Evolutionary conservation across 2,888 invertebrate species (phyloP).

Genomic region (Eurois occulta): DNA sequence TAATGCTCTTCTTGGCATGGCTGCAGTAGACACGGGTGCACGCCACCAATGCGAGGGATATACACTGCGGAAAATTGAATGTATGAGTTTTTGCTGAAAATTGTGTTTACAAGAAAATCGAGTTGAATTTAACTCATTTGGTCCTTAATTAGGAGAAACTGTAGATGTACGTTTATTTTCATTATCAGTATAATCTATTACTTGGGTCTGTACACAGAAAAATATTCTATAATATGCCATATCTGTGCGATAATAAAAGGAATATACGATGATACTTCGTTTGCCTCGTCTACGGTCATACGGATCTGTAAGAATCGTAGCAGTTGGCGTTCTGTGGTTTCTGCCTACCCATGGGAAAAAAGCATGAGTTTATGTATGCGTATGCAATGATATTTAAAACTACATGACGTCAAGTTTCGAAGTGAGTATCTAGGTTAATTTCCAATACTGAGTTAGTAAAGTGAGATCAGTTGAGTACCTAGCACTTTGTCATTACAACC

Average conservation of each 20-base stretch:
- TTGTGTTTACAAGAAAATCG: background rate
- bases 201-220: background rate
- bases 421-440: background rate
- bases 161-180: background rate
- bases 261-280: background rate
- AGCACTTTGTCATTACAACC: slow-evolving; percentile 7
- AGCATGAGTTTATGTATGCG: background rate
- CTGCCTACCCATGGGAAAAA: background rate
- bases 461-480: background rate
- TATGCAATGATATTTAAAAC: background rate
- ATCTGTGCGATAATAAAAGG: background rate
- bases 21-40: background rate
- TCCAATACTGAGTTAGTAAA: background rate
- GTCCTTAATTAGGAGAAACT: background rate
- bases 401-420: background rate
- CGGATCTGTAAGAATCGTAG: background rate
- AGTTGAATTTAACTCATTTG: background rate
- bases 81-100: slow-evolving; percentile 1
- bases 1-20: background rate
- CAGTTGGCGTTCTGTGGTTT: background rate
- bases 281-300: background rate
- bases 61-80: slow-evolving; percentile 18
- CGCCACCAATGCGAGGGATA: slow-evolving; percentile 23
- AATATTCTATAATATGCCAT: background rate
- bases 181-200: background rate